A percentile compares a stretch with the other conserved stretches of the same genome.
Conservation (phyloP, 2,113 vertebrate species). For the Leuciscus idus region DNA sequence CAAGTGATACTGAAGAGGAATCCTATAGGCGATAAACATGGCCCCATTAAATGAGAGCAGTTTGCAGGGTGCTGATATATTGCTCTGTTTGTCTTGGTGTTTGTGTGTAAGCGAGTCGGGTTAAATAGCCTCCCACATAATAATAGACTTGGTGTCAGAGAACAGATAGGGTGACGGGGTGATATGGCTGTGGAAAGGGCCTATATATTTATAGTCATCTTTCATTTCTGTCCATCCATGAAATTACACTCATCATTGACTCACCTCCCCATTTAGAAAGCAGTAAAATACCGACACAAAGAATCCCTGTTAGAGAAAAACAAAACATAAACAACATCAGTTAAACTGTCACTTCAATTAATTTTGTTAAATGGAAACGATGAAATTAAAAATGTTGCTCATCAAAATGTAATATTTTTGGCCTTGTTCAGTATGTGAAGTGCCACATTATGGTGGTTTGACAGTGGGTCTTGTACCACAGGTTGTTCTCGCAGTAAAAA, state of each 20-base stretch:
- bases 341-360: slow-evolving; percentile 27
- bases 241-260: slow-evolving; percentile 62
- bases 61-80: slow-evolving; percentile 21
- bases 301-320: slow-evolving; percentile 85
- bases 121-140: slow-evolving; percentile 47
- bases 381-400: neutral
- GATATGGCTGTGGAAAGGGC: slow-evolving; percentile 17
- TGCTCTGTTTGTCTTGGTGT: neutral
- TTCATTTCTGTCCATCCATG: slow-evolving; percentile 34
- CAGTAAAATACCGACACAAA: slow-evolving; percentile 99
- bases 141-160: slow-evolving; percentile 40
- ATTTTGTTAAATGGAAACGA: neutral
- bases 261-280: slow-evolving; percentile 98
- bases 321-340: slow-evolving; percentile 58
- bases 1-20: neutral
- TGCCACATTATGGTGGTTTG: neutral
- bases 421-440: neutral
- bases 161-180: slow-evolving; percentile 18
- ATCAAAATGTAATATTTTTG: neutral
- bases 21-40: neutral
- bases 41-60: slow-evolving; percentile 21
- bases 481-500: neutral
- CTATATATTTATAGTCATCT: slow-evolving; percentile 33
- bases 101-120: slow-evolving; percentile 22
- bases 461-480: neutral